A percentile compares a stretch with the other conserved stretches of the same genome.
These are phyloP conservation scores for Diuraphis noxia DNA, from an alignment of 1,140 invertebrate species.

Conservation along the genomic window DNA sequence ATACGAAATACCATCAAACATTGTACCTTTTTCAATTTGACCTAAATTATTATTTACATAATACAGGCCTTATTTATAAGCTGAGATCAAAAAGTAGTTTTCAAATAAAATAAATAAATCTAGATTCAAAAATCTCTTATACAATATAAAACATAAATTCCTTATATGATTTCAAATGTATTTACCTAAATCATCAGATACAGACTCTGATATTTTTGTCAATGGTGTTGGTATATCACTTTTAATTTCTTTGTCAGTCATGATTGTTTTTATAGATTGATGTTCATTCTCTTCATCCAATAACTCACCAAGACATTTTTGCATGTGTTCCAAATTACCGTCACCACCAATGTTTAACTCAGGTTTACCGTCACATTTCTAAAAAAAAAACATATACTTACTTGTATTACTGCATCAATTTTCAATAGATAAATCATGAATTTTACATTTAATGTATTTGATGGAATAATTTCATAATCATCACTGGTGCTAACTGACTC, in stretches of 20 bases:
- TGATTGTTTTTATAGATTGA: neutral
- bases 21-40: slow-evolving; percentile 78
- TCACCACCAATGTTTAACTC: slow-evolving; percentile 75
- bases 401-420: neutral
- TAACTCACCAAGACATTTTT: slow-evolving; percentile 75
- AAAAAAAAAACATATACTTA: neutral
- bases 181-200: slow-evolving; percentile 44
- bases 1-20: slow-evolving; percentile 93
- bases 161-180: neutral
- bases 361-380: slow-evolving; percentile 60
- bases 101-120: neutral
- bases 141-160: neutral
- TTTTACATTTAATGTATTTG: slow-evolving; percentile 58
- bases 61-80: neutral
- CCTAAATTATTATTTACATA: slow-evolving; percentile 16
- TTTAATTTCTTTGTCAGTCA: slow-evolving; percentile 15
- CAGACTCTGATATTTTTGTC: slow-evolving; percentile 13
- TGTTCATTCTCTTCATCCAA: slow-evolving; percentile 62
- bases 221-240: neutral
- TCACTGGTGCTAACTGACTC: slow-evolving; percentile 81
- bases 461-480: slow-evolving; percentile 79
- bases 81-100: neutral
- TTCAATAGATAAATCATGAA: neutral
- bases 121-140: neutral
- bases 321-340: slow-evolving; percentile 72